Percentiles rank a stretch among this genome's conserved stretches.
Conservation (phyloP, 2,888 invertebrate genomes). For the Andrena fulva region DNA sequence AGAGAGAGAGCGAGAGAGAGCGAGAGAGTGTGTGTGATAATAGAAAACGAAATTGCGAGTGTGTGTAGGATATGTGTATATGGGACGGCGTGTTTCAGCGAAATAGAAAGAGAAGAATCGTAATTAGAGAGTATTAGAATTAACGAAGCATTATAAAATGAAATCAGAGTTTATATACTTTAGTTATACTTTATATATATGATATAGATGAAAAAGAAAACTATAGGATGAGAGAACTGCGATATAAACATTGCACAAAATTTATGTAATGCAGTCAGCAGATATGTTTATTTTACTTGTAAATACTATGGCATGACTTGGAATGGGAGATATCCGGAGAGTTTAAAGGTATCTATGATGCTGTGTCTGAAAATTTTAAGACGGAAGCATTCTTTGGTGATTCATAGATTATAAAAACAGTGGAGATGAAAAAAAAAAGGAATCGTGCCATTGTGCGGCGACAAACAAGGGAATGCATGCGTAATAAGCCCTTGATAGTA, state of each 20-base stretch:
- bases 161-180: slow-evolving; percentile 83
- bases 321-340: slow-evolving; percentile 70
- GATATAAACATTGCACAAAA: slow-evolving; percentile 81
- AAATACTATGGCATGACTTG: slow-evolving; percentile 71
- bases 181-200: slow-evolving; percentile 81
- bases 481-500: slow-evolving; percentile 80
- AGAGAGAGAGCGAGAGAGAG: slow-evolving; percentile 46
- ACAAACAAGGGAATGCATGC: slow-evolving; percentile 79
- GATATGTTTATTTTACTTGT: slow-evolving; percentile 76
- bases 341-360: slow-evolving; percentile 75
- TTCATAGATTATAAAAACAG: slow-evolving; percentile 71
- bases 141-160: slow-evolving; percentile 79
- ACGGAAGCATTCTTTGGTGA: slow-evolving; percentile 73
- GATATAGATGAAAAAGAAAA: slow-evolving; percentile 65
- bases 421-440: slow-evolving; percentile 71
- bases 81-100: slow-evolving; percentile 59
- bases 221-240: slow-evolving; percentile 73
- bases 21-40: slow-evolving; percentile 62
- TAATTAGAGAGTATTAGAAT: slow-evolving; percentile 81
- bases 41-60: slow-evolving; percentile 67
- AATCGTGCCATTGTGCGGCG: slow-evolving; percentile 82
- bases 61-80: slow-evolving; percentile 43
- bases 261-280: slow-evolving; percentile 76
- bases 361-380: slow-evolving; percentile 73
- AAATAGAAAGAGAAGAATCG: slow-evolving; percentile 73